A percentile compares a stretch with the other conserved stretches of the same genome.
Evolutionary conservation across 2,888 invertebrate species (phyloP).

Genomic region (Leptodirus hochenwartii): DNA sequence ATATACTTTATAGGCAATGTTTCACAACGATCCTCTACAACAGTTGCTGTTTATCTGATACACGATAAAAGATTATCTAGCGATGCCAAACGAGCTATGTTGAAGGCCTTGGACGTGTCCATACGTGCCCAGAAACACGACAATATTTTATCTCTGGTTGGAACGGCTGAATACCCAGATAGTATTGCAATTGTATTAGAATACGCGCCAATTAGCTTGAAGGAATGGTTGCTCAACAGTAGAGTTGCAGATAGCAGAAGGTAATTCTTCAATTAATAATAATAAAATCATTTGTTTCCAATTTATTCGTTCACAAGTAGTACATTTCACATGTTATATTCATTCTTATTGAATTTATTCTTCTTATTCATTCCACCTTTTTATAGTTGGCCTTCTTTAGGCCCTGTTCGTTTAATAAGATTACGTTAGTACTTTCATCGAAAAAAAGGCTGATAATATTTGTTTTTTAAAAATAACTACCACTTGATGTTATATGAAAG

Average conservation of each 20-base stretch:
- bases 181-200: slow-evolving; percentile 58
- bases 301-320: no score
- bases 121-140: slow-evolving; percentile 50
- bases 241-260: slow-evolving; percentile 31
- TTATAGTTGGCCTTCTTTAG: no score
- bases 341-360: no score
- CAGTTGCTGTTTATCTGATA: slow-evolving; percentile 46
- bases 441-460: no score
- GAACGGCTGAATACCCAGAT: slow-evolving; percentile 62
- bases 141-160: slow-evolving; percentile 54
- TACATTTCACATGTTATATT: no score
- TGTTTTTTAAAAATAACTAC: no score
- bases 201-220: slow-evolving; percentile 44
- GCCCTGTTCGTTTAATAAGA: no score
- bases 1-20: no score
- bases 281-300: slow-evolving; percentile 2
- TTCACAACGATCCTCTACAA: slow-evolving; percentile 30
- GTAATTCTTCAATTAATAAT: no score
- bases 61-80: slow-evolving; percentile 31
- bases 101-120: slow-evolving; percentile 54
- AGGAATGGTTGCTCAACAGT: slow-evolving; percentile 47
- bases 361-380: no score
- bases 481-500: no score
- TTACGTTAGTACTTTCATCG: no score
- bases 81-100: slow-evolving; percentile 29